A percentile compares a stretch with the other conserved stretches of the same genome.
phyloP scores from a whole-genome alignment of 2,888 invertebrate genomes.

The Caenorhabditis sp. region DNA sequence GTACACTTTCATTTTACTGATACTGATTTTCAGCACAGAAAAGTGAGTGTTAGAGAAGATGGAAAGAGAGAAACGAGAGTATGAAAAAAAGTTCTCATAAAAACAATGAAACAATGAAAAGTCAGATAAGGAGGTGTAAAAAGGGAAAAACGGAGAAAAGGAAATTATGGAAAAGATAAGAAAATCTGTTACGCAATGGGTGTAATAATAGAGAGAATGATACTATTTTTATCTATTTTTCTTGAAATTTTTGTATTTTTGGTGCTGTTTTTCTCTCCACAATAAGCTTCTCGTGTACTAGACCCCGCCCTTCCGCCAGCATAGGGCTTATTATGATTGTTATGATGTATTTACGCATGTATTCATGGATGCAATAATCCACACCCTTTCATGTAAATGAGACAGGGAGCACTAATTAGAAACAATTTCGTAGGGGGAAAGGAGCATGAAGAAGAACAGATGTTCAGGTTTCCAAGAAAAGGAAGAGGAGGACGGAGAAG shows the following conservation, averaged over 20 bases:
- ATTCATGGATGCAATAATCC: too few species aligned
- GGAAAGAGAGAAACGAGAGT: not conserved
- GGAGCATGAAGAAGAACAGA: constrained; percentile 18
- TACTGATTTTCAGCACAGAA: not conserved
- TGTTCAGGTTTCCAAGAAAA: constrained; percentile 1
- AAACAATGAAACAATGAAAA: constrained; percentile 19
- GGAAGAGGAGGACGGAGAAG: not conserved
- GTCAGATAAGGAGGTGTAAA: not conserved
- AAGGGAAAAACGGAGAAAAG: not conserved
- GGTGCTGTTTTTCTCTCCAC: not conserved
- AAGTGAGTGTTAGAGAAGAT: too few species aligned
- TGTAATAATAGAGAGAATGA: constrained; percentile 1
- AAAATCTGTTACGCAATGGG: constrained; percentile 3
- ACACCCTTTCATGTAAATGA: constrained; percentile 16
- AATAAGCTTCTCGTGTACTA: not conserved
- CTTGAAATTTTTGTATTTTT: constrained; percentile 5
- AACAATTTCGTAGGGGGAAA: not conserved
- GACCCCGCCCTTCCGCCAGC: not conserved
- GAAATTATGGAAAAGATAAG: constrained; percentile 16
- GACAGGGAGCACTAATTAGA: constrained; percentile 34
- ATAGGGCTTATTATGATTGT: too few species aligned
- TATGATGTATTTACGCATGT: not conserved
- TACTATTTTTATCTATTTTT: constrained; percentile 28
- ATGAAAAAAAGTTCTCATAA: constrained; percentile 29
- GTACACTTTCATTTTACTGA: constrained; percentile 8